Evolutionary conservation across 2,797 vertebrate species (phyloP).

Genomic region (Carapus acus): DNA sequence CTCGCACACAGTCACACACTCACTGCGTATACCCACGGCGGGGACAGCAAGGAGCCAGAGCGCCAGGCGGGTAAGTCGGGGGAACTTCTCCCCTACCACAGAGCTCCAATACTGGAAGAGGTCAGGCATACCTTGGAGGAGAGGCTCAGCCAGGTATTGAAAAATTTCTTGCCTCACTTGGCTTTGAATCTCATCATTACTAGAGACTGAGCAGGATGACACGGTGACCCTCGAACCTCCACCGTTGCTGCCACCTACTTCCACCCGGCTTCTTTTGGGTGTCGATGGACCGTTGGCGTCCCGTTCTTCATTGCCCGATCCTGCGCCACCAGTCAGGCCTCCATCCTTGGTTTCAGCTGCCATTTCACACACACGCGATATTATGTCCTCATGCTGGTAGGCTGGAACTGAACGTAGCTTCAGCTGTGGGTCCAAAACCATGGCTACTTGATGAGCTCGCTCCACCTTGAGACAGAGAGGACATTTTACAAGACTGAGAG

Average conservation of each 20-base stretch:
- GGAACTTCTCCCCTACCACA: conserved; percentile 86
- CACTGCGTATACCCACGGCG: conserved; percentile 87
- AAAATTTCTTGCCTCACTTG: conserved; percentile 91
- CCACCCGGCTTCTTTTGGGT: conserved; percentile 68
- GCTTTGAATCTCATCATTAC: conserved; percentile 57
- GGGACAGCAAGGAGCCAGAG: conserved; percentile 97
- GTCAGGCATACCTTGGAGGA: conserved; percentile 88
- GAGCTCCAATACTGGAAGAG: conserved; percentile 98
- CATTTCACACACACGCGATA: conserved; percentile 90
- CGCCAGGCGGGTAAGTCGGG: conserved; percentile 87
- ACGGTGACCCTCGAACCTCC: conserved; percentile 32
- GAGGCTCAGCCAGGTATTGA: conserved; percentile 93
- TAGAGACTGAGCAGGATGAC: conserved; percentile 35
- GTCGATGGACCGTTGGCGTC: conserved; percentile 64
- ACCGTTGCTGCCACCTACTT: conserved; percentile 57
- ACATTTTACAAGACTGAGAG: neutral
- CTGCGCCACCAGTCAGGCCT: conserved; percentile 68
- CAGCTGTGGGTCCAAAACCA: conserved; percentile 96
- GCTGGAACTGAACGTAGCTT: conserved; percentile 93
- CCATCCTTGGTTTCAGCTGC: conserved; percentile 78
- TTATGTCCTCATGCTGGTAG: conserved; percentile 97
- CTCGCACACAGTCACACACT: conserved; percentile 92
- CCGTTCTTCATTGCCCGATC: conserved; percentile 76
- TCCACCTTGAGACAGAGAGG: conserved; percentile 73
- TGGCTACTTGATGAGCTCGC: conserved; percentile 93